Evolutionary conservation across 2,113 vertebrate species (phyloP).

Genomic region (Epinephelus lanceolatus): DNA sequence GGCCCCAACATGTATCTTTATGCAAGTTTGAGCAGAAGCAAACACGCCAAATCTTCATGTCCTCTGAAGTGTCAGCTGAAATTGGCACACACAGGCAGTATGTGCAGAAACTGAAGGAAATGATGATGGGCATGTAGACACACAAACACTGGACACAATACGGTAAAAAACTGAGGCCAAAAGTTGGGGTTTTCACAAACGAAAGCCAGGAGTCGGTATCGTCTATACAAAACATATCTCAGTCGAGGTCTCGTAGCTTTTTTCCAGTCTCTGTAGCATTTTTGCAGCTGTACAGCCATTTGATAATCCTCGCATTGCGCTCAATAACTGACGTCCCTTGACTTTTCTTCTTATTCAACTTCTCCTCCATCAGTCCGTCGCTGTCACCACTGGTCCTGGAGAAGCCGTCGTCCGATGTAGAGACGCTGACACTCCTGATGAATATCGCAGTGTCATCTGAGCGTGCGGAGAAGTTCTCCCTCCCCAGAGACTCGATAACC

Average conservation of each 20-base stretch:
- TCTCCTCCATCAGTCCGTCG: slow-evolving; percentile 88
- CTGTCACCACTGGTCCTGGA: slow-evolving; percentile 86
- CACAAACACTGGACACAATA: not conserved
- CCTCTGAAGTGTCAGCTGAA: not conserved
- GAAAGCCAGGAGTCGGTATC: not conserved
- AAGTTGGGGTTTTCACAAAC: slow-evolving; percentile 11
- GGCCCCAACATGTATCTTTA: accelerated
- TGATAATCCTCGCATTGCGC: slow-evolving; percentile 97
- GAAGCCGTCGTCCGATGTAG: slow-evolving; percentile 89
- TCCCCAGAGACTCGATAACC: slow-evolving; percentile 90
- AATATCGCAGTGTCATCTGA: slow-evolving; percentile 82
- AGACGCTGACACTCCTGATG: slow-evolving; percentile 88
- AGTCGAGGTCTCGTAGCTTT: slow-evolving; percentile 86
- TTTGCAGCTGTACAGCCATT: slow-evolving; percentile 96
- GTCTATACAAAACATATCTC: slow-evolving; percentile 41
- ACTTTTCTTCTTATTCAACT: slow-evolving; percentile 82
- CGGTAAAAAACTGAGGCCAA: not conserved
- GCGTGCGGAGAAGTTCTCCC: slow-evolving; percentile 88
- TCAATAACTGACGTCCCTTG: slow-evolving; percentile 91
- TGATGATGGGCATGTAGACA: slow-evolving; percentile 4
- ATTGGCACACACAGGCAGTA: not conserved
- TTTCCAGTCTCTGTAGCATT: slow-evolving; percentile 87
- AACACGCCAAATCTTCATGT: not conserved
- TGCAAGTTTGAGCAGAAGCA: slow-evolving; percentile 4
- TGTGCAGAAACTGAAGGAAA: not conserved